A percentile compares a stretch with the other conserved stretches of the same genome.
These are phyloP conservation scores for Trimorus sp. DNA, from an alignment of 2,888 invertebrate genomes.

Conservation along the genomic window DNA sequence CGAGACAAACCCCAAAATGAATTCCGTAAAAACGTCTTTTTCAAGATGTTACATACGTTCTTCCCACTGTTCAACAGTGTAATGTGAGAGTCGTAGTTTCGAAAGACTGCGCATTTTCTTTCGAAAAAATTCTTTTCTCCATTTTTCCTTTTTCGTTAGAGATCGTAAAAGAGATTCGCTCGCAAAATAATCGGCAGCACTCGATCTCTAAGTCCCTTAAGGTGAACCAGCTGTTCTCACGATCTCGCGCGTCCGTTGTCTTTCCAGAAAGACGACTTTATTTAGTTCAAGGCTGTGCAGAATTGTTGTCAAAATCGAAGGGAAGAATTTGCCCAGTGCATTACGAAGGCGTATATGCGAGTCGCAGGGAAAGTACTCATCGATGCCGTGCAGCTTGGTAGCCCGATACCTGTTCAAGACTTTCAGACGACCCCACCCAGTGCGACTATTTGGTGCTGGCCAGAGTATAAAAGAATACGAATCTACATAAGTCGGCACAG, in stretches of 20 bases:
- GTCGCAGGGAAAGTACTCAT: constrained; percentile 64
- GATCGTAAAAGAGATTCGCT: constrained; percentile 5
- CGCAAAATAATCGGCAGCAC: constrained; percentile 17
- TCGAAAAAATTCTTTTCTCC: too few relatives aligned
- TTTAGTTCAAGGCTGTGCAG: constrained; percentile 69
- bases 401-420: constrained; percentile 61
- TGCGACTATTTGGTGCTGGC: constrained; percentile 53
- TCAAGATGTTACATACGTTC: too few relatives aligned
- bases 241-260: constrained; percentile 53
- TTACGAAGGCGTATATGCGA: constrained; percentile 55
- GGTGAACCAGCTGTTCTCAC: constrained; percentile 59
- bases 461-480: constrained; percentile 74
- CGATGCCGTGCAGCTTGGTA: constrained; percentile 43
- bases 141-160: not conserved
- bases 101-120: too few relatives aligned
- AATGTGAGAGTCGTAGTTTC: too few relatives aligned
- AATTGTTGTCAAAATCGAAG: constrained; percentile 66
- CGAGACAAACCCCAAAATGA: too few relatives aligned
- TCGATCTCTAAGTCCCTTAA: constrained; percentile 44
- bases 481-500: constrained; percentile 58
- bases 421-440: constrained; percentile 69
- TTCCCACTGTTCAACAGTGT: too few relatives aligned
- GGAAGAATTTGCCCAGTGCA: constrained; percentile 57
- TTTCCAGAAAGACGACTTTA: constrained; percentile 69
- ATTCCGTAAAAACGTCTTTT: too few relatives aligned